Percentiles rank a stretch among this genome's conserved stretches.
Conservation (phyloP, 1,140 invertebrate species). For the Orussus abietinus region DNA sequence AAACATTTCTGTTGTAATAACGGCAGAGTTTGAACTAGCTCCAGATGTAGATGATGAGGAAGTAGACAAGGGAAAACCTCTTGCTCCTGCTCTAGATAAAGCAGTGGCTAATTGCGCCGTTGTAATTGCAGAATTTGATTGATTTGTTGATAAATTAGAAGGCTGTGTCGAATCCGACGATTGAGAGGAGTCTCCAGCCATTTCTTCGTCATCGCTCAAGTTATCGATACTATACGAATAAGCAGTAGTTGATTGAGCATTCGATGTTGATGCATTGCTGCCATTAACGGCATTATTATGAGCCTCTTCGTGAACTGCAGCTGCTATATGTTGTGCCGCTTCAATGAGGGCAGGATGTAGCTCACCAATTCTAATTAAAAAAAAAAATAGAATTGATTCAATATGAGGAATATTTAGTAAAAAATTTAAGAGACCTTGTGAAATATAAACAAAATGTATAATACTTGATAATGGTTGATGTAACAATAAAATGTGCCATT, state of each 20-base stretch:
- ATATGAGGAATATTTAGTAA: neutral
- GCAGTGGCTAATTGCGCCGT: slow-evolving; percentile 54
- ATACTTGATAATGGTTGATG: too few relatives aligned
- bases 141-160: slow-evolving; percentile 25
- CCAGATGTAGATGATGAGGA: slow-evolving; percentile 32
- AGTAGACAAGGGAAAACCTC: slow-evolving; percentile 17
- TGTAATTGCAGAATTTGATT: slow-evolving; percentile 47
- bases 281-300: slow-evolving; percentile 32
- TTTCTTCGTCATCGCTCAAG: slow-evolving; percentile 57
- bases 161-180: slow-evolving; percentile 48
- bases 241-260: slow-evolving; percentile 32
- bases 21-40: slow-evolving; percentile 28
- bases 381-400: slow-evolving; percentile 3
- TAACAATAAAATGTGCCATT: slow-evolving; percentile 54
- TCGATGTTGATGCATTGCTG: slow-evolving; percentile 32
- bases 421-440: neutral
- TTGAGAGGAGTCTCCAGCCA: slow-evolving; percentile 55
- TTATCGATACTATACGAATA: slow-evolving; percentile 54
- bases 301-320: slow-evolving; percentile 54
- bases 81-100: slow-evolving; percentile 45
- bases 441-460: too few relatives aligned
- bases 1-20: slow-evolving; percentile 60
- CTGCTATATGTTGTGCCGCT: slow-evolving; percentile 53
- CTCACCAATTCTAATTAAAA: slow-evolving; percentile 44
- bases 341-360: slow-evolving; percentile 53